These are phyloP conservation scores for Meriones unguiculatus DNA, from an alignment of 2,113 vertebrate species.

Conservation along the genomic window DNA sequence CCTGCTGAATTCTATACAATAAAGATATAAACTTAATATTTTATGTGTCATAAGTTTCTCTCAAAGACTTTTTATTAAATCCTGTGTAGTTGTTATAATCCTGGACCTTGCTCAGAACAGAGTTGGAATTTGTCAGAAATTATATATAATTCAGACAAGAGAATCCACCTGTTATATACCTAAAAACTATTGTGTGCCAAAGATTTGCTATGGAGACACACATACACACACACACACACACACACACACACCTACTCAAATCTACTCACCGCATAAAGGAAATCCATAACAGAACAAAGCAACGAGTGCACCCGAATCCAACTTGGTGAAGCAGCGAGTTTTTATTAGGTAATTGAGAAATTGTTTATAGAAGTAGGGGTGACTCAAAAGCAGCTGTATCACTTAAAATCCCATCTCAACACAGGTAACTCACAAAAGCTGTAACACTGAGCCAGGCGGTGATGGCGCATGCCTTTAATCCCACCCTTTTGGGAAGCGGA, in stretches of 20 bases:
- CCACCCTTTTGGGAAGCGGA: background rate
- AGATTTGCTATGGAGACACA: background rate
- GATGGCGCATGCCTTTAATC: background rate
- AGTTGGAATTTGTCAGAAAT: background rate
- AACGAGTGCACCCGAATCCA: background rate
- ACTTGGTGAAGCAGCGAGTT: background rate
- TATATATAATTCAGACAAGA: background rate
- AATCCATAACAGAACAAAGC: background rate
- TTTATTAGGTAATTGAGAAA: background rate
- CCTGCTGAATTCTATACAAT: background rate
- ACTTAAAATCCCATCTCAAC: background rate
- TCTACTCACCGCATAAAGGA: background rate
- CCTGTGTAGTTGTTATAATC: background rate
- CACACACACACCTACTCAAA: background rate
- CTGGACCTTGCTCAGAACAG: background rate
- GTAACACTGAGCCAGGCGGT: background rate
- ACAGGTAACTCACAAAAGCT: background rate
- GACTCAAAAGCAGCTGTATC: background rate
- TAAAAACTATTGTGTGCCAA: background rate
- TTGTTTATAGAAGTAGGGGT: background rate
- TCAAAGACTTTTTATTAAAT: background rate
- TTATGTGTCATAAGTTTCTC: constrained; percentile 14
- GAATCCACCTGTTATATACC: background rate
- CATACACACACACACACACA: background rate
- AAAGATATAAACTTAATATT: background rate